phyloP scores from a whole-genome alignment of 2,113 vertebrate genomes.

The Sylvia atricapilla region DNA sequence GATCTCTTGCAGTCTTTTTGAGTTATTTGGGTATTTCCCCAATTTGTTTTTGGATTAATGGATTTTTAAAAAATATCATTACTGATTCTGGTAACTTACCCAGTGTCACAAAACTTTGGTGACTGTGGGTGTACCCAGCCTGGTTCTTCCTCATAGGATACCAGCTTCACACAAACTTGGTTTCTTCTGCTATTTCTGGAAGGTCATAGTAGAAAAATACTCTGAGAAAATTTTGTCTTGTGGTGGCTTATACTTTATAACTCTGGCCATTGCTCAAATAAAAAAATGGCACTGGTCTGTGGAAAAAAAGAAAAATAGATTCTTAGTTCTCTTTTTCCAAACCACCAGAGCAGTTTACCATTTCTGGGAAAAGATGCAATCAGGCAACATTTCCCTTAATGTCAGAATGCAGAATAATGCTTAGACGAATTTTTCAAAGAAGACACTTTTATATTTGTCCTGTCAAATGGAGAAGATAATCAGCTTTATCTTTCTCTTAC shows the following conservation, averaged over 20 bases:
- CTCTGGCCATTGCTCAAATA: not conserved
- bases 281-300: not conserved
- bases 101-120: not conserved
- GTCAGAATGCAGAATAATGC: not conserved
- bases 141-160: not conserved
- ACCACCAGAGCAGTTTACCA: slow-evolving; percentile 4
- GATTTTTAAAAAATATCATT: not conserved
- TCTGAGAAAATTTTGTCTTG: not conserved
- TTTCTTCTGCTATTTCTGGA: not conserved
- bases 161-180: not conserved
- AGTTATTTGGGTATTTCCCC: not conserved
- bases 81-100: not conserved
- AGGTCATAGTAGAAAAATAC: not conserved
- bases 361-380: not conserved
- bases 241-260: not conserved
- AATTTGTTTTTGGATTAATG: not conserved
- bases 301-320: slow-evolving; percentile 12
- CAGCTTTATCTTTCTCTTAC: not conserved
- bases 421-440: not conserved
- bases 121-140: not conserved
- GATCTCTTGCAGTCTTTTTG: not conserved
- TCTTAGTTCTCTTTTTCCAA: not conserved
- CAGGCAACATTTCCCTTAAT: not conserved
- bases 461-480: not conserved
- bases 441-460: not conserved